Base-by-base conservation (phyloP, 1,140 invertebrate genomes). In the Phthorimaea operculella region DNA sequence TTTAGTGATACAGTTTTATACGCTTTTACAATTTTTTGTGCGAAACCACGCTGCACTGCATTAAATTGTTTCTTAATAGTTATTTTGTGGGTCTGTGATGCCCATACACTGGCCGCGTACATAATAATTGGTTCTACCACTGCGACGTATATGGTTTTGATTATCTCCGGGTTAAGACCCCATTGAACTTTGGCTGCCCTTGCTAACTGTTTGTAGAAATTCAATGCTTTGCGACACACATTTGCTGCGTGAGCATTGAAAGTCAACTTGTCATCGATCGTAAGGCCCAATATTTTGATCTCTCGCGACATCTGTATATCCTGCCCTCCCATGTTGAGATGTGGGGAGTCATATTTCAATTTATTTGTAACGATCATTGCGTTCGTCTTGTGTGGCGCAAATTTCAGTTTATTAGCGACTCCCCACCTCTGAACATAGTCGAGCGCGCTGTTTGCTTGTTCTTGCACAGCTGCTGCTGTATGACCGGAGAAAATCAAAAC, bases 251-350 rank as follows among this genome's bases (percentile, higher is more conserved):
- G 39, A n/a, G 39, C 39, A 17, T 21, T 21, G 48, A 49, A 49
- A 21, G 15, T 49, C 10, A 49, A 18, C 17, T 18, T 49, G 17
- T 49, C 21, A 28, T 28, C 21, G 2, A 28, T 28, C 2, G 18
- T 57, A 1, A 65, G 10, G 0, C 59, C 59, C 18, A 62, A 16
- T 0, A 65, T 17, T 57, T 60, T 62, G 8, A 62, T 58, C 44
- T 62, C 53, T 8, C 52, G 39, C n/a, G 14, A 5, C 16, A 53
- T 33, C 1, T 33, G 4, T 0, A 60, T 51, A 12, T 14, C 36
- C 0, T 44, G 11, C 33, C 44, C 42, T 21, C 52, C 56, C 56
- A 62, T 55, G 18, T 8, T 15, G 16, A 62, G 16, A 8, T 11
- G 17, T 45, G 53, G 58, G 21, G 51, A 34, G 53, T 58, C 57